phyloP scores from a whole-genome alignment of 2,888 invertebrate genomes.

The Drosophila maculinotata region DNA sequence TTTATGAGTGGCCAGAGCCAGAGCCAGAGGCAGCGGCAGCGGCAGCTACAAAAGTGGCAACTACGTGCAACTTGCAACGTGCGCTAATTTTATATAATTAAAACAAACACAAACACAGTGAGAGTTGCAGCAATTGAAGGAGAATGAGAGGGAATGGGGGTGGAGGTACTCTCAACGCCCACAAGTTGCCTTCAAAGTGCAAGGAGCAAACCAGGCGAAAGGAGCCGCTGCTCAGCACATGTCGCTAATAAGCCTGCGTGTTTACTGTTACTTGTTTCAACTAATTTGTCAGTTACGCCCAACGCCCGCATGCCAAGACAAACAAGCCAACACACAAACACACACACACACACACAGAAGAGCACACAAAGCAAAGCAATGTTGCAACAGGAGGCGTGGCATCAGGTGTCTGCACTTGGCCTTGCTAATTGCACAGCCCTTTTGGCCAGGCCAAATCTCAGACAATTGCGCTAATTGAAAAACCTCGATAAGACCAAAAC shows the following conservation, averaged over 20 bases:
- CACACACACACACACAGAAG: constrained; percentile 6
- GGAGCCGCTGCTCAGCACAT: constrained; percentile 54
- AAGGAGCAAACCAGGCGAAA: constrained; percentile 14
- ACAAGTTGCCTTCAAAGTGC: constrained; percentile 8
- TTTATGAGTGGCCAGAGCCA: constrained; percentile 67
- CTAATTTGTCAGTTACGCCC: constrained; percentile 78
- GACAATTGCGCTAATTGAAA: constrained; percentile 78
- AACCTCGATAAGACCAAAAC: constrained; percentile 71
- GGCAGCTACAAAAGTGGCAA: constrained; percentile 40
- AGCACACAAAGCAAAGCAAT: constrained; percentile 1
- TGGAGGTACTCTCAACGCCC: constrained; percentile 6
- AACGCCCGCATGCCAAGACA: constrained; percentile 67
- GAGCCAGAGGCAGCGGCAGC: constrained; percentile 19
- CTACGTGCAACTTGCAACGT: constrained; percentile 78
- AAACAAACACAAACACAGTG: constrained; percentile 71
- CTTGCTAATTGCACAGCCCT: constrained; percentile 71
- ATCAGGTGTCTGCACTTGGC: constrained; percentile 78
- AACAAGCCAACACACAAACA: constrained; percentile 40
- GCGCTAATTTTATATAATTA: constrained; percentile 79
- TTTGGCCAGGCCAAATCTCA: constrained; percentile 72
- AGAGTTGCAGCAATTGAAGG: constrained; percentile 3
- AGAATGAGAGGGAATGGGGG: background rate
- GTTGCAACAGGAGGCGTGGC: constrained; percentile 45
- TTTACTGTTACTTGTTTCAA: constrained; percentile 77
- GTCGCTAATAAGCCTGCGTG: constrained; percentile 78